These are phyloP conservation scores for Paramisgurnus dabryanus DNA, from an alignment of 2,113 vertebrate genomes.

Conservation along the genomic window DNA sequence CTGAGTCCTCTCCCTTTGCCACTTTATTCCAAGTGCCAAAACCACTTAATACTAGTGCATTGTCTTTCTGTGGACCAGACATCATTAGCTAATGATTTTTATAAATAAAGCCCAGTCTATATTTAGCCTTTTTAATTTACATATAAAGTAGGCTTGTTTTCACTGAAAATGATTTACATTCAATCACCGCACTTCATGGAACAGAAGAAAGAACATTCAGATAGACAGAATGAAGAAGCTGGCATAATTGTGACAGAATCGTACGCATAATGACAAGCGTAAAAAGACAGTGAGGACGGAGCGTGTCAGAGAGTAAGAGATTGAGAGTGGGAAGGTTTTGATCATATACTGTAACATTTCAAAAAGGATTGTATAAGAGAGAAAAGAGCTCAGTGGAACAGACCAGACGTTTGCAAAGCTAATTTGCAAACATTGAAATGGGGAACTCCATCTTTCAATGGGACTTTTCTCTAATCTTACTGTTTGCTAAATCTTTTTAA, in stretches of 20 bases:
- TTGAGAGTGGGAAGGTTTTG: slow-evolving; percentile 9
- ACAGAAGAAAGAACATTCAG: background rate
- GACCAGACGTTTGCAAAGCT: slow-evolving; percentile 29
- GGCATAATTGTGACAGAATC: background rate
- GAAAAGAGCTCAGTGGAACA: background rate
- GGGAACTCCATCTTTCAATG: background rate
- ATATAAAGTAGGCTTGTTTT: background rate
- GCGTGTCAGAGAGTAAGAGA: background rate
- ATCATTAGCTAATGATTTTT: background rate
- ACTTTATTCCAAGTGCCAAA: too few species aligned
- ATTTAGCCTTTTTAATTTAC: background rate
- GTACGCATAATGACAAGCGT: background rate
- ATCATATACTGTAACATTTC: slow-evolving; percentile 21
- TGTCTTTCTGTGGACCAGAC: background rate
- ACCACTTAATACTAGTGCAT: background rate
- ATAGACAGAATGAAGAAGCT: background rate
- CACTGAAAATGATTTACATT: background rate
- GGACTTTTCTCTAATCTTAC: slow-evolving; percentile 28
- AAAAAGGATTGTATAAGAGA: slow-evolving; percentile 9
- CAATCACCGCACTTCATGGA: too few species aligned
- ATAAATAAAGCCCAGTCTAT: background rate
- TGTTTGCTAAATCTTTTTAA: slow-evolving; percentile 38
- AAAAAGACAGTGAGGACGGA: background rate
- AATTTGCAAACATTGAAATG: slow-evolving; percentile 17
- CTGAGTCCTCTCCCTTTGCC: too few species aligned